Conservation (phyloP, 2,113 vertebrate genomes). For the Eubucco bourcierii region DNA sequence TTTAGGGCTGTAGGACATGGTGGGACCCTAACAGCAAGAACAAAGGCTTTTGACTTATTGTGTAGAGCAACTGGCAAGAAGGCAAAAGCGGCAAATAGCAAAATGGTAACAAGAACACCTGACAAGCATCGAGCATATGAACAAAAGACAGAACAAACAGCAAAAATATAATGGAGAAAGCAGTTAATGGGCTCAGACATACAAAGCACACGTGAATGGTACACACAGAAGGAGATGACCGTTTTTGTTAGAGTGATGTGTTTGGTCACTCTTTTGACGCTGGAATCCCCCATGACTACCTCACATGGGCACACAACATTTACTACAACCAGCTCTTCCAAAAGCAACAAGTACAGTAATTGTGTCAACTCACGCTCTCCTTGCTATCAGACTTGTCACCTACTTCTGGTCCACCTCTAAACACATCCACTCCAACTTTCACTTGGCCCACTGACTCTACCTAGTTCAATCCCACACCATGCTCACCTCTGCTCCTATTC, state of each 20-base stretch:
- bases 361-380: neutral
- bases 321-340: neutral
- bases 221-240: neutral
- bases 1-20: neutral
- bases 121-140: neutral
- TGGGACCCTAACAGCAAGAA: neutral
- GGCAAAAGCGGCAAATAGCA: neutral
- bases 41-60: neutral
- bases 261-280: neutral
- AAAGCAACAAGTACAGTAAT: neutral
- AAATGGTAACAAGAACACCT: neutral
- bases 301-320: accelerated
- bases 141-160: neutral
- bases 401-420: neutral
- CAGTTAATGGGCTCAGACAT: neutral
- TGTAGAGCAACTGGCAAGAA: neutral
- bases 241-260: neutral
- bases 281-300: neutral
- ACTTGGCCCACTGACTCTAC: neutral
- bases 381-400: neutral
- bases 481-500: neutral
- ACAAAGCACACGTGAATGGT: neutral
- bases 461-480: neutral
- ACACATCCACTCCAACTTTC: neutral
- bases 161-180: neutral